phyloP scores from a whole-genome alignment of 2,888 invertebrate genomes.

The Harpagoxenus sublaevis region DNA sequence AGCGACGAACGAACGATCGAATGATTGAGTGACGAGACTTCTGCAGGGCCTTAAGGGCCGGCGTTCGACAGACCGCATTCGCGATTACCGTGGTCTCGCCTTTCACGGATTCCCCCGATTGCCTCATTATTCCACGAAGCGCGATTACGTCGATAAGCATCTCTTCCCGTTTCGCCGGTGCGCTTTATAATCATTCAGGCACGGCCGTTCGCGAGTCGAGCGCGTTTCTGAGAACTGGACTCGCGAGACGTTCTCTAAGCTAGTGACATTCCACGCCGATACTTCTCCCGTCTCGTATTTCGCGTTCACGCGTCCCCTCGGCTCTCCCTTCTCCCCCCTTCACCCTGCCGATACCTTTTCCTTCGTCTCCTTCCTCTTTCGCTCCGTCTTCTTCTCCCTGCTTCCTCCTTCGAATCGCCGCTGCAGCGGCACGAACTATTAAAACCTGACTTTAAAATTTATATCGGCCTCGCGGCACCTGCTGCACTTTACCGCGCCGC shows the following conservation, averaged over 20 bases:
- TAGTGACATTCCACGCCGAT: conserved; percentile 84
- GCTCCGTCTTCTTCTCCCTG: conserved; percentile 5
- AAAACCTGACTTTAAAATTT: conserved; percentile 40
- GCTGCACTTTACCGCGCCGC: conserved; percentile 32
- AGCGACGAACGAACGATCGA: not conserved
- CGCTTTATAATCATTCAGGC: conserved; percentile 83
- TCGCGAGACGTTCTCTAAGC: conserved; percentile 82
- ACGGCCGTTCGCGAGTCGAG: conserved; percentile 87
- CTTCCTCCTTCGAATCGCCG: conserved; percentile 22
- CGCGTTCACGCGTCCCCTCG: conserved; percentile 70
- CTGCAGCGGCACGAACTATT: conserved; percentile 7
- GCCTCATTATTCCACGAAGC: conserved; percentile 76
- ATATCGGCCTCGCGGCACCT: conserved; percentile 39
- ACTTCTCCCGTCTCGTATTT: conserved; percentile 83
- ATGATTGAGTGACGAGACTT: not conserved
- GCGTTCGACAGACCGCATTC: conserved; percentile 2
- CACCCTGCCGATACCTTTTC: conserved; percentile 30
- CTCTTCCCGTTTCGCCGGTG: conserved; percentile 76
- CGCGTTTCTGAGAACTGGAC: conserved; percentile 87
- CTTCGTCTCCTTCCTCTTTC: conserved; percentile 20
- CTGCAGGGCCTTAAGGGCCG: conserved; percentile 1
- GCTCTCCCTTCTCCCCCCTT: conserved; percentile 21
- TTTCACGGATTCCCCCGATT: conserved; percentile 55
- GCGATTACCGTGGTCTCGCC: conserved; percentile 32
- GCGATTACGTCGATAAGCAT: conserved; percentile 80